Evolutionary conservation across 2,797 vertebrate genomes (phyloP), one percentile per base, ranked within the genome.

Genomic region (Garrulus glandarius): DNA sequence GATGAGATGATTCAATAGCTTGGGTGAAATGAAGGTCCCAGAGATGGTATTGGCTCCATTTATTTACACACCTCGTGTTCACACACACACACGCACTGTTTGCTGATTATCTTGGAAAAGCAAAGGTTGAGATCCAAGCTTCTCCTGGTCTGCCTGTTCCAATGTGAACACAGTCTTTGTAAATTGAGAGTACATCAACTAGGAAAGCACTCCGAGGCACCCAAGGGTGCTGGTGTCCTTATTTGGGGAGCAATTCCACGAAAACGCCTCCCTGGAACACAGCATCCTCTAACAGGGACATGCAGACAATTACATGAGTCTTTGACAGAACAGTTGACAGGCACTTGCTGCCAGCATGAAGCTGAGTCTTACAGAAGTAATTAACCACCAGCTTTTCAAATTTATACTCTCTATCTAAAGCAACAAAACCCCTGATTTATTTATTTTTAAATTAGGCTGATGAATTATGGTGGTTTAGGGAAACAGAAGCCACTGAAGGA

Each of bases 1-100:
- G 78, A 96, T 34, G 91, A 96, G 65, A 69, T 83, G 89, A 94
- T 91, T 93, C 92, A 96, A 92, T 67, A 92, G 92, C 89, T n/a
- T 68, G 87, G 93, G 95, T 93, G 95, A 92, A 95, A 89, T 65
- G 86, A 96, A 95, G 93, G 92, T 89, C 92, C 93, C 80, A 53
- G 79, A 10, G 91, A 89, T 9, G 67, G 71, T 29, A 89, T 87
- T 93, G 67, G 68, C 76, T 74, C 75, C 71, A 12, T 96, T 72
- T 95, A 89, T 96, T 96, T 94, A 92, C 91, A 56, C 4, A 91
- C 8, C 16, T 15, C 32, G 1, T 87, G 94, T 91, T 93, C 94
- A 65, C 92, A 74, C 91, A 82, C 70, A 20, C 80, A 20, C 71
- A 46, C 5, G 4, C 55, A 11, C 53, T 92, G 94, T 92, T 94